Percentiles rank a stretch among this genome's conserved stretches.
These are phyloP conservation scores for Sander lucioperca DNA, from an alignment of 2,113 vertebrate genomes.

Conservation along the genomic window DNA sequence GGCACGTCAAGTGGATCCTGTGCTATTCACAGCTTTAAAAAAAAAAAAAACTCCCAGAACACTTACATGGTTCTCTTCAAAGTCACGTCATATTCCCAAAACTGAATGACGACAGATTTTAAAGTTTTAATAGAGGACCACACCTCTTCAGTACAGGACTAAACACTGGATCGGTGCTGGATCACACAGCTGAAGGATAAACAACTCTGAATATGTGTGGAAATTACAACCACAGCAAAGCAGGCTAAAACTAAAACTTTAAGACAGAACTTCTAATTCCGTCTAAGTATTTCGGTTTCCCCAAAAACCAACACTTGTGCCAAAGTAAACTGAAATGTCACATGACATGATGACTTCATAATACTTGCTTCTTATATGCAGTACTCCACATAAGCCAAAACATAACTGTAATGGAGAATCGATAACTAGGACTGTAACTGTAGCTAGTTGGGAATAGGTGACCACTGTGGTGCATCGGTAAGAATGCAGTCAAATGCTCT, in stretches of 20 bases:
- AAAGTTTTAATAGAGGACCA: constrained; percentile 35
- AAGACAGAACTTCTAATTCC: background rate
- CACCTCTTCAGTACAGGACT: constrained; percentile 44
- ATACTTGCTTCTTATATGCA: background rate
- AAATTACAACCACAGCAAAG: background rate
- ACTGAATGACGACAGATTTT: constrained; percentile 52
- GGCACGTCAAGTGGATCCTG: constrained; percentile 20
- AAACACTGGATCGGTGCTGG: background rate
- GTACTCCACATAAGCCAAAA: background rate
- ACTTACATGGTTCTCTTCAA: constrained; percentile 4
- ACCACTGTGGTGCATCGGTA: too few relatives aligned
- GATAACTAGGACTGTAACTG: too few relatives aligned
- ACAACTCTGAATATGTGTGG: background rate
- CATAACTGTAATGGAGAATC: too few relatives aligned
- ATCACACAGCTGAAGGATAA: background rate
- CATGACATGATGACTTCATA: background rate
- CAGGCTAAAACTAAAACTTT: background rate
- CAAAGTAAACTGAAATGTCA: background rate
- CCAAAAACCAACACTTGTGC: background rate
- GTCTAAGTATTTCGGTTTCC: background rate
- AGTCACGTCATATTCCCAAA: constrained; percentile 56
- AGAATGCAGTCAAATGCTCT: too few relatives aligned
- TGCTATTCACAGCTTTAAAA: constrained; percentile 31
- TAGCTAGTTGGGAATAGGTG: too few relatives aligned
- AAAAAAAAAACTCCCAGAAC: constrained; percentile 17